phyloP scores from a whole-genome alignment of 2,888 invertebrate genomes.

The Flexamia atlantica region DNA sequence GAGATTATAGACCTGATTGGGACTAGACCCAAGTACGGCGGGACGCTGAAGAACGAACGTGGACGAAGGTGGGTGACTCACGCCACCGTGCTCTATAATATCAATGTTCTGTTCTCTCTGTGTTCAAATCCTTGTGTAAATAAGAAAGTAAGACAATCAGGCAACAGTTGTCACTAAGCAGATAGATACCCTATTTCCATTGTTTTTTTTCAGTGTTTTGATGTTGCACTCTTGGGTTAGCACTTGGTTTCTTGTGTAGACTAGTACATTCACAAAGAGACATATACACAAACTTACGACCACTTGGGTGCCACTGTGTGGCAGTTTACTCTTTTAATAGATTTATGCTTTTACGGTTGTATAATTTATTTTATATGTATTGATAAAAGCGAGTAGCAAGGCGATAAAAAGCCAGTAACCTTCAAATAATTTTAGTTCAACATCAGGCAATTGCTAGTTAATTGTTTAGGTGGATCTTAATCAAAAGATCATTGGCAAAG shows the following conservation, averaged over 20 bases:
- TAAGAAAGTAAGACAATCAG: background rate
- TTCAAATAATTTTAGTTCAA: no score
- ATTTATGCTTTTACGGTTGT: no score
- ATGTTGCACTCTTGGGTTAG: constrained; percentile 56
- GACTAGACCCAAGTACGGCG: constrained; percentile 99
- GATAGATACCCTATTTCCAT: constrained; percentile 42
- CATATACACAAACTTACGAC: background rate
- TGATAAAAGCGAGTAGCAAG: no score
- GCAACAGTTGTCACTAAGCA: constrained; percentile 34
- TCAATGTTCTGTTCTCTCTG: constrained; percentile 49
- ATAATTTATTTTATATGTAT: no score
- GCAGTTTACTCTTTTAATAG: no score
- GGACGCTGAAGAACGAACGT: constrained; percentile 99
- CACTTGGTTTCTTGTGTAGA: constrained; percentile 47
- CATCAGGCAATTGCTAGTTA: no score
- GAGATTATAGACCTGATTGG: constrained; percentile 99
- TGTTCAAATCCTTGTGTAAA: constrained; percentile 43
- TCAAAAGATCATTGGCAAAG: no score
- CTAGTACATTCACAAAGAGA: constrained; percentile 35
- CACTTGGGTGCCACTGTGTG: no score
- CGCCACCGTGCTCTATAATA: background rate
- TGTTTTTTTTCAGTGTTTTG: constrained; percentile 45
- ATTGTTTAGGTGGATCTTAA: no score
- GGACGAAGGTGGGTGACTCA: constrained; percentile 92
- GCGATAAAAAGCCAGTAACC: no score